Evolutionary conservation across 2,113 vertebrate species (phyloP).

Genomic region (Shinisaurus crocodilurus): DNA sequence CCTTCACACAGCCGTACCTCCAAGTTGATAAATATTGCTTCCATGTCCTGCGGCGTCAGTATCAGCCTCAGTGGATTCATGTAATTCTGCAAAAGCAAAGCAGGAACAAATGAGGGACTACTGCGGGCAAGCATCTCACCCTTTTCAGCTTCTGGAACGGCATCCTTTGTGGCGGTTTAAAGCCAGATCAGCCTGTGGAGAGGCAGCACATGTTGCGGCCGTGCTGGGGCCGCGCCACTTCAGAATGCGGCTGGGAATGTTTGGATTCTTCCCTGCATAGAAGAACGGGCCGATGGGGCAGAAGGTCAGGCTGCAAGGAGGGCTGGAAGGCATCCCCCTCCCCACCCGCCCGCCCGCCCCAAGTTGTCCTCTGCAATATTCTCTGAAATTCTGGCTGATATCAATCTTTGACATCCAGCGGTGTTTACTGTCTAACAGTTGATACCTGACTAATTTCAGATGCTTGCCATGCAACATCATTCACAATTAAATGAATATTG

Average conservation of each 20-base stretch:
- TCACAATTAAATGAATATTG: no score
- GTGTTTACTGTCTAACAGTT: no score
- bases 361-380: no score
- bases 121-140: rapidly evolving
- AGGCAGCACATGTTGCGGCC: not conserved
- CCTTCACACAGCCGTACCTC: conserved; percentile 77
- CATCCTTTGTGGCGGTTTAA: not conserved
- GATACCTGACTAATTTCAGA: no score
- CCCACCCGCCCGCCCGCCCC: no score
- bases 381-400: no score
- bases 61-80: conserved; percentile 92
- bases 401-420: no score
- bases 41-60: conserved; percentile 89
- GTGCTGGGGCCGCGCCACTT: not conserved
- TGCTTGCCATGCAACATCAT: no score
- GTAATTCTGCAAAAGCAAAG: conserved; percentile 85
- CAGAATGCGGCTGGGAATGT: no score
- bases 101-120: not conserved
- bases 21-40: conserved; percentile 93
- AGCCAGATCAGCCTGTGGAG: not conserved
- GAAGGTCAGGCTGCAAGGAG: no score
- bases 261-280: not conserved
- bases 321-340: no score
- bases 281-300: no score
- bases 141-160: not conserved